These are phyloP conservation scores for Caenorhabditis sp. DNA, from an alignment of 2,888 invertebrate species.

Conservation along the genomic window DNA sequence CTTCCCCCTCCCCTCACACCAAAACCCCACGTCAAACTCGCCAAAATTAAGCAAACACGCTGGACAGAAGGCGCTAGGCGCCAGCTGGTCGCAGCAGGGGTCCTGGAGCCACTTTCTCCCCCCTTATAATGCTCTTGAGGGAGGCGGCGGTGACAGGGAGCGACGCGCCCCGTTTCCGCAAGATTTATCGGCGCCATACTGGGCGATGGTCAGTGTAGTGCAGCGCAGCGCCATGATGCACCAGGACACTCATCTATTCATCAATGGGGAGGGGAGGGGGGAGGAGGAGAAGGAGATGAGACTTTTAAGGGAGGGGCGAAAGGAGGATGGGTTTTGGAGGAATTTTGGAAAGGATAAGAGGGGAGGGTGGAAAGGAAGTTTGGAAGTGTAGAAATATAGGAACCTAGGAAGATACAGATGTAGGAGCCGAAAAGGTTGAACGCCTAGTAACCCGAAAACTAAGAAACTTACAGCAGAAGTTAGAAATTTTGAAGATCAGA, in stretches of 20 bases:
- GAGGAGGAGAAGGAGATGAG: background rate
- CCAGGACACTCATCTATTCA: background rate
- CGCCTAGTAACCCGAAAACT: too few species aligned
- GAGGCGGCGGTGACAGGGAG: constrained; percentile 1
- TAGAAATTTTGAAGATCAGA: too few species aligned
- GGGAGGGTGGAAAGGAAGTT: too few species aligned
- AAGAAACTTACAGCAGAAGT: too few species aligned
- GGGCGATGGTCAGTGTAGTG: constrained; percentile 1
- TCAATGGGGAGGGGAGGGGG: background rate
- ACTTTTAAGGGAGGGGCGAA: background rate
- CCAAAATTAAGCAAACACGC: background rate
- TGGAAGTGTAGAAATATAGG: too few species aligned
- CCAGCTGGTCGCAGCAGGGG: constrained; percentile 55
- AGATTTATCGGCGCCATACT: constrained; percentile 44
- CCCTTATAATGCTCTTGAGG: constrained; percentile 29
- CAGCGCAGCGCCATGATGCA: too few species aligned
- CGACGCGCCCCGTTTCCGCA: too few species aligned
- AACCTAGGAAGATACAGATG: too few species aligned
- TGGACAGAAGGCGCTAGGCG: constrained; percentile 48
- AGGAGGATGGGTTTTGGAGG: too few species aligned
- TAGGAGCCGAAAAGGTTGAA: too few species aligned
- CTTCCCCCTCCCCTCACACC: background rate
- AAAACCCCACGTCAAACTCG: background rate
- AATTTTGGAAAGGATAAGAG: too few species aligned
- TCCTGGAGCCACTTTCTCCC: too few species aligned